Conservation (phyloP, 1,140 invertebrate genomes). For the Diachasmimorpha longicaudata region DNA sequence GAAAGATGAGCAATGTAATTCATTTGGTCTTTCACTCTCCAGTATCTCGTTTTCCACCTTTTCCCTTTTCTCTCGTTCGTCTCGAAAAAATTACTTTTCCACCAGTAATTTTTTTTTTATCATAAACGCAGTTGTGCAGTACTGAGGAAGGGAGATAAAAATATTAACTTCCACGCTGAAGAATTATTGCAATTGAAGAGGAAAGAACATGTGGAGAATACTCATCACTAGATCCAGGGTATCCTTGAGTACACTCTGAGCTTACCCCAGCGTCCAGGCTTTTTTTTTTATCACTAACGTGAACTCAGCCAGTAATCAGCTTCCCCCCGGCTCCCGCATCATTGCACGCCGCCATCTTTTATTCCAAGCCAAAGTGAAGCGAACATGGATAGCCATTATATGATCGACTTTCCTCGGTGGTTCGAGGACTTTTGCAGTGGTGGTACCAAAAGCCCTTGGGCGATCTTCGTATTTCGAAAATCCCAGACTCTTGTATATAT, state of each 20-base stretch:
- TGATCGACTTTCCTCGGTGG: background rate
- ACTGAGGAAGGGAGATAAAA: background rate
- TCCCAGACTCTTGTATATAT: background rate
- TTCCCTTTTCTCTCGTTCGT: background rate
- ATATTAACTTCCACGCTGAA: background rate
- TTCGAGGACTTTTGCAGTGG: background rate
- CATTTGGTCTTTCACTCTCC: background rate
- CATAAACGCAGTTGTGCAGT: background rate
- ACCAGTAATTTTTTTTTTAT: too few species aligned
- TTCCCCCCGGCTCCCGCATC: background rate
- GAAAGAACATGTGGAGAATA: background rate
- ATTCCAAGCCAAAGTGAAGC: background rate
- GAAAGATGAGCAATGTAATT: background rate
- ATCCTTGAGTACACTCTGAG: background rate
- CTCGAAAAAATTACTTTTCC: background rate
- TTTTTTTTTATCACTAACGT: background rate
- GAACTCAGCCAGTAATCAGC: background rate
- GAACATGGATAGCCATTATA: slow-evolving; percentile 1
- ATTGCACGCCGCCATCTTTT: background rate
- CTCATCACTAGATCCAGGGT: background rate
- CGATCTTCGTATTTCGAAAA: slow-evolving; percentile 2
- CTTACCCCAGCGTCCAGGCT: background rate
- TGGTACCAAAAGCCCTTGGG: background rate
- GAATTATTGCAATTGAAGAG: background rate
- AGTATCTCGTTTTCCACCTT: background rate